Evolutionary conservation across 2,888 invertebrate species (phyloP).

Genomic region (Epinotia demarniana): DNA sequence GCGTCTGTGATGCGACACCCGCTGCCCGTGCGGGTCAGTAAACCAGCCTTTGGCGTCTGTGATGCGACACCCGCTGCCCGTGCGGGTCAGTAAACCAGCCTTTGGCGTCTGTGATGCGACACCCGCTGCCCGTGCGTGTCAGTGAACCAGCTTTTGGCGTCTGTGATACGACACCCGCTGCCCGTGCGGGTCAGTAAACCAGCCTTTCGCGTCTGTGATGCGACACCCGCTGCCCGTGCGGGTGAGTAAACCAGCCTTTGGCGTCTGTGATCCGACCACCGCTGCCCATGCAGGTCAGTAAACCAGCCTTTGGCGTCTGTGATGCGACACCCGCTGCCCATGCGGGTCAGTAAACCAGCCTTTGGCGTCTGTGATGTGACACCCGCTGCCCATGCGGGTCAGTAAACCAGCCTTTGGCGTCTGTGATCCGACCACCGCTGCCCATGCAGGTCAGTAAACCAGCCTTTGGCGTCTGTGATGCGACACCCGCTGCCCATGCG

Average conservation of each 20-base stretch:
- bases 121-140: slow-evolving; percentile 66
- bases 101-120: slow-evolving; percentile 50
- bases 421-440: slow-evolving; percentile 54
- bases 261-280: slow-evolving; percentile 54
- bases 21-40: slow-evolving; percentile 64
- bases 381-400: slow-evolving; percentile 66
- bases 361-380: slow-evolving; percentile 50
- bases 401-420: slow-evolving; percentile 11
- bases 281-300: slow-evolving; percentile 64
- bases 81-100: slow-evolving; percentile 58
- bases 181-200: slow-evolving; percentile 62
- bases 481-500: slow-evolving; percentile 64
- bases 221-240: slow-evolving; percentile 64
- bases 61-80: slow-evolving; percentile 58
- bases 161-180: slow-evolving; percentile 54
- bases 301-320: slow-evolving; percentile 37
- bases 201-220: slow-evolving; percentile 43
- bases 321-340: slow-evolving; percentile 58
- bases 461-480: slow-evolving; percentile 44
- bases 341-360: slow-evolving; percentile 58
- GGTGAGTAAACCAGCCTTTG: slow-evolving; percentile 51
- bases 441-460: slow-evolving; percentile 62
- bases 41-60: slow-evolving; percentile 37
- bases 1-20: slow-evolving; percentile 54
- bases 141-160: slow-evolving; percentile 9